Conservation (phyloP, 2,797 vertebrate species). For the Myotis pilosus region DNA sequence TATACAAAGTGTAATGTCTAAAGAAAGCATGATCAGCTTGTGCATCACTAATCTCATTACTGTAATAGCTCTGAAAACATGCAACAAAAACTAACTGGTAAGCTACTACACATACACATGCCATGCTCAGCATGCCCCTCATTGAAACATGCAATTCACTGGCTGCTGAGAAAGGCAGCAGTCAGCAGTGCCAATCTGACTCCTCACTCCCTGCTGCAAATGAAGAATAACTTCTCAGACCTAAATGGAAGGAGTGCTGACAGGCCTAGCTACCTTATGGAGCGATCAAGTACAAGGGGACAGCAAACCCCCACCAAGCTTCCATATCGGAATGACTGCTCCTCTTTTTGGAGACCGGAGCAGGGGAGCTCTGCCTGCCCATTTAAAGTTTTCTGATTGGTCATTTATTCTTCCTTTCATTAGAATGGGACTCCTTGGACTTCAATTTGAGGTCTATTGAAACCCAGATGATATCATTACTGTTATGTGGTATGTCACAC, state of each 20-base stretch:
- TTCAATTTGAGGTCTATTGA: constrained; percentile 62
- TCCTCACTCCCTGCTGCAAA: constrained; percentile 75
- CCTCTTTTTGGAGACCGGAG: constrained; percentile 68
- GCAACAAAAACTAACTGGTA: constrained; percentile 75
- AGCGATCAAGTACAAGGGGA: constrained; percentile 63
- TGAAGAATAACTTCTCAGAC: constrained; percentile 75
- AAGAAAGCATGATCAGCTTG: constrained; percentile 80
- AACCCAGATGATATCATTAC: constrained; percentile 75
- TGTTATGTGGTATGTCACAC: constrained; percentile 72
- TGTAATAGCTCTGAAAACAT: constrained; percentile 81
- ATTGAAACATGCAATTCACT: constrained; percentile 64
- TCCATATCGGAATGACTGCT: constrained; percentile 76
- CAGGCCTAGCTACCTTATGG: constrained; percentile 74
- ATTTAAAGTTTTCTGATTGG: constrained; percentile 70
- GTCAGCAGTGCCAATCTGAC: constrained; percentile 62
- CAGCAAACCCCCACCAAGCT: constrained; percentile 34
- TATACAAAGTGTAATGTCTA: constrained; percentile 67
- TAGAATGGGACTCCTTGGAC: constrained; percentile 61
- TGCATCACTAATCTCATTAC: constrained; percentile 86
- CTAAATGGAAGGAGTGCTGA: constrained; percentile 72
- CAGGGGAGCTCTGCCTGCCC: constrained; percentile 8
- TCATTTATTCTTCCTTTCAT: constrained; percentile 68
- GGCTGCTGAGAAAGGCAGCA: constrained; percentile 65
- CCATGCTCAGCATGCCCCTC: constrained; percentile 80
- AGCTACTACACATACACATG: constrained; percentile 67